These are phyloP conservation scores for Centroberyx gerrardi DNA, from an alignment of 2,797 vertebrate species.

Conservation along the genomic window DNA sequence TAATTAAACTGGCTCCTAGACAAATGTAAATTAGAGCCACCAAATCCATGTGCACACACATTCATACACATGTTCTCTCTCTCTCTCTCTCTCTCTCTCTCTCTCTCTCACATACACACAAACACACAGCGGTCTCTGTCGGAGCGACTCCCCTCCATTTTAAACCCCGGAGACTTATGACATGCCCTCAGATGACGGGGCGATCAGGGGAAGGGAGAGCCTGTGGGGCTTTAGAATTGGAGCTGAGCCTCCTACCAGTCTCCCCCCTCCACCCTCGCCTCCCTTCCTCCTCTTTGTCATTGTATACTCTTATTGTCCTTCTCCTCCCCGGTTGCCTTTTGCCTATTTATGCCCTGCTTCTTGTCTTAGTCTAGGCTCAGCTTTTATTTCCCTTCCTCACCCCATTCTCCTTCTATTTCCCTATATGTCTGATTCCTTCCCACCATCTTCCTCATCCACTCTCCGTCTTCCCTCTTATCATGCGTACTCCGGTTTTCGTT, in stretches of 20 bases:
- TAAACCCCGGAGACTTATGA: conserved; percentile 18
- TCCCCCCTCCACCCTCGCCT: not conserved
- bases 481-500: no score
- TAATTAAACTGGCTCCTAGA: conserved; percentile 25
- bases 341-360: no score
- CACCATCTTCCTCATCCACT: no score
- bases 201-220: conserved; percentile 1
- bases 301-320: not conserved
- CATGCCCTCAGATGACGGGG: conserved; percentile 28
- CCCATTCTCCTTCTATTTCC: no score
- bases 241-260: not conserved
- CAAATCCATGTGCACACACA: not conserved
- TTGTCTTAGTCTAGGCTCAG: no score
- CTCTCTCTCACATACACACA: no score
- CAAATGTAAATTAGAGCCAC: not conserved
- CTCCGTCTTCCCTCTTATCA: no score
- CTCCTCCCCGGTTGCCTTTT: not conserved
- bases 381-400: no score
- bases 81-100: not conserved
- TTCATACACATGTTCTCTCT: not conserved
- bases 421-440: no score
- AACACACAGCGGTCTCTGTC: not conserved
- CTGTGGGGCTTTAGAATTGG: conserved; percentile 22
- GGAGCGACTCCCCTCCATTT: conserved; percentile 24
- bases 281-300: not conserved